These are phyloP conservation scores for Hypena proboscidalis DNA, from an alignment of 2,888 invertebrate genomes.

Conservation along the genomic window DNA sequence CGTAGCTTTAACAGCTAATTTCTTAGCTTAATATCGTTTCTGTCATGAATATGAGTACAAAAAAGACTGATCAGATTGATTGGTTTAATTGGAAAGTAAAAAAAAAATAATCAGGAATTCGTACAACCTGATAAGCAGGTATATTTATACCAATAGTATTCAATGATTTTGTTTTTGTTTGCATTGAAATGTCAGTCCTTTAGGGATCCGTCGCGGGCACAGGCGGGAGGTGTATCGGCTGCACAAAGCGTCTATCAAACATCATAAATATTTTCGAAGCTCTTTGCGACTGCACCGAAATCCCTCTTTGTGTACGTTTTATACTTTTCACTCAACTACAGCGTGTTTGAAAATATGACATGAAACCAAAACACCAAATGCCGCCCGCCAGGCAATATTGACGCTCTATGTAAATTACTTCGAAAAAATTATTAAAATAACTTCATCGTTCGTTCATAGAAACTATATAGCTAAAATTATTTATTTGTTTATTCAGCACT, in stretches of 20 bases:
- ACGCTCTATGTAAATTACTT: not conserved
- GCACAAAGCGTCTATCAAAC: slow-evolving; percentile 78
- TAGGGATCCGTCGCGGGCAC: slow-evolving; percentile 14
- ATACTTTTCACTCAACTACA: slow-evolving; percentile 50
- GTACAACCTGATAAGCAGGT: too few species aligned
- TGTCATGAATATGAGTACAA: too few species aligned
- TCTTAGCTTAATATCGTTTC: too few species aligned
- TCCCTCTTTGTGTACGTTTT: slow-evolving; percentile 68
- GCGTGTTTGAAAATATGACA: slow-evolving; percentile 42
- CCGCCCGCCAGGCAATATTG: slow-evolving; percentile 8
- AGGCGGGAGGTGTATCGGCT: slow-evolving; percentile 46
- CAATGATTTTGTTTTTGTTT: slow-evolving; percentile 1
- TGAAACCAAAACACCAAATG: not conserved
- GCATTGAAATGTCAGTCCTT: slow-evolving; percentile 12
- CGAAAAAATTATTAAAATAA: not conserved
- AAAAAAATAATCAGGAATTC: too few species aligned
- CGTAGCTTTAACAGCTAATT: too few species aligned
- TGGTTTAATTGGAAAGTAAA: too few species aligned
- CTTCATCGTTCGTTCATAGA: too few species aligned
- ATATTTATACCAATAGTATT: too few species aligned
- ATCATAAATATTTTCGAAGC: slow-evolving; percentile 80
- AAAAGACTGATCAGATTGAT: too few species aligned
- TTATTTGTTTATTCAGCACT: too few species aligned
- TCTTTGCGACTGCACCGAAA: slow-evolving; percentile 64
- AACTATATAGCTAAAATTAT: too few species aligned